phyloP scores from a whole-genome alignment of 2,113 vertebrate species.

The Carollia perspicillata region DNA sequence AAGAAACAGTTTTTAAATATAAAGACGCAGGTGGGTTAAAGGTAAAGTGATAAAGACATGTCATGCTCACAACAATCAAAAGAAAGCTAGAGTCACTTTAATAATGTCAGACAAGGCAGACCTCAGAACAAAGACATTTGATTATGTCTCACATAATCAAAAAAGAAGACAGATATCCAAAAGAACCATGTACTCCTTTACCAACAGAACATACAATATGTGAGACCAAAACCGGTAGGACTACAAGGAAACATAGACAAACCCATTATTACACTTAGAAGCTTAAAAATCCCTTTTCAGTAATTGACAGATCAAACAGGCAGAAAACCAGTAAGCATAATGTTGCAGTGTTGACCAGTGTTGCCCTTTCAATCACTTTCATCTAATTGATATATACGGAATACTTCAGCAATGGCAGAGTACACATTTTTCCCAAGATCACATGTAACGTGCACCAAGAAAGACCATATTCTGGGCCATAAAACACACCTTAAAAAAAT shows the following conservation, averaged over 20 bases:
- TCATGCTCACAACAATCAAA: background rate
- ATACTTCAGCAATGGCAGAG: background rate
- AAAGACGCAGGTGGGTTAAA: background rate
- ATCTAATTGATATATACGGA: background rate
- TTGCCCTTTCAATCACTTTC: background rate
- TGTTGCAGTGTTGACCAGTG: background rate
- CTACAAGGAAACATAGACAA: background rate
- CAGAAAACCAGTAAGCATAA: background rate
- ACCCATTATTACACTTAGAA: background rate
- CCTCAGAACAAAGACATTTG: no score
- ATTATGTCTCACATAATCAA: no score
- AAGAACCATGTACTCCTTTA: background rate
- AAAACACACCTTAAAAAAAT: background rate
- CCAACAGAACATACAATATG: background rate
- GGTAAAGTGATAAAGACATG: background rate
- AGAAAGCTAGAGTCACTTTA: background rate
- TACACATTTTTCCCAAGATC: background rate
- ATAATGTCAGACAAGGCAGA: background rate
- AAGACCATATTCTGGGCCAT: background rate
- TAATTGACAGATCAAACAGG: background rate
- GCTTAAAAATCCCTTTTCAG: background rate
- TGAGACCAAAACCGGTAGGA: background rate
- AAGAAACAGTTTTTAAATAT: background rate
- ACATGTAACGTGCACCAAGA: background rate
- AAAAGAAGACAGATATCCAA: background rate